Evolutionary conservation across 2,797 vertebrate genomes (phyloP), one percentile per base, ranked within the genome.

Genomic region (Dallia pectoralis): DNA sequence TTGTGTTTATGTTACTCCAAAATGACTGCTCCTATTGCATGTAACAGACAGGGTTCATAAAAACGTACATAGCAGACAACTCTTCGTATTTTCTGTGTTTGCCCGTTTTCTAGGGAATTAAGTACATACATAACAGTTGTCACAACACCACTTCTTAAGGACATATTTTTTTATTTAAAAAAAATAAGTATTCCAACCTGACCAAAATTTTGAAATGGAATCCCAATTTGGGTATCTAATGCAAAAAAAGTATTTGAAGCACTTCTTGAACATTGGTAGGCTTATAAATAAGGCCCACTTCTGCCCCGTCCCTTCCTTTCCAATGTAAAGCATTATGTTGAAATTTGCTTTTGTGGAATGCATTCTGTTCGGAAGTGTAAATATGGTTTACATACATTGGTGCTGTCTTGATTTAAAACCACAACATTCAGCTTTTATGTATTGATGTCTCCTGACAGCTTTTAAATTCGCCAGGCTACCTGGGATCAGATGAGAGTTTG

Each of bases 341-440:
- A 18, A 69, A 27, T 62, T 40, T n/a, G 53, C 25, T 72, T 47
- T 63, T 61, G 56, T 73, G 33, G 19, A 44, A 65, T 65, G 40
- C 3, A 19, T 40, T 14, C 33, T 4, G 4, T 36, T 40, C 48
- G 36, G 25, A 44, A 47, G 40, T 44, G 40, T 44, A 40, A 48
- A 48, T 67, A 25, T 47, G 63, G 72, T 66, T 30, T 70, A 40
- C 78, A 59, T 69, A 71, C 61, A 62, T 30, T 44, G 69, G 68
- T 63, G 56, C 36, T 53, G 36, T 22, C 72, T 32, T 18, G 19
- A 32, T 68, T n/a, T 29, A 4, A 4, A 62, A 47, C 16, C 40
- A 44, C 40, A 30, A 18, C 19, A 18, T 25, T 5, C 12, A 68
- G 7, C 67, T 22, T 67, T 49, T 44, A 68, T 15, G 44, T 67